A percentile compares a stretch with the other conserved stretches of the same genome.
Evolutionary conservation across 2,888 invertebrate genomes (phyloP).

Genomic region (Dichetophora obliterata): DNA sequence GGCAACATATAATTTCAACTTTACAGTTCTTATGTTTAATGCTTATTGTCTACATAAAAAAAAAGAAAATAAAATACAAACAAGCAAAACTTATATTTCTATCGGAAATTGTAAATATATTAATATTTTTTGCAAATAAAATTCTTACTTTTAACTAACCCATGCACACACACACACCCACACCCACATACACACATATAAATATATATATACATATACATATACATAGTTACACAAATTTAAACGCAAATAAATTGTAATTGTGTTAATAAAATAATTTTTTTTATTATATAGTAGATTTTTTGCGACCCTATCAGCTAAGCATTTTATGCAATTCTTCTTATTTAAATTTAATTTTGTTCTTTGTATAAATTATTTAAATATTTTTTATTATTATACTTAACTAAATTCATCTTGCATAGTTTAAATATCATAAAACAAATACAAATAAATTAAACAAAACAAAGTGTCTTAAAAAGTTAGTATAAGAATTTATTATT

Average conservation of each 20-base stretch:
- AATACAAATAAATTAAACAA: constrained; percentile 50
- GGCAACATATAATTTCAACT: constrained; percentile 10
- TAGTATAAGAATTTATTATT: constrained; percentile 59
- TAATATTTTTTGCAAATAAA: constrained; percentile 20
- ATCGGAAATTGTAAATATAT: constrained; percentile 22
- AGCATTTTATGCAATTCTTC: constrained; percentile 16
- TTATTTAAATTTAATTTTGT: constrained; percentile 23
- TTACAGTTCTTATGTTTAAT: neutral
- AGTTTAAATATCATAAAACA: constrained; percentile 27
- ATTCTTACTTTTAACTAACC: neutral
- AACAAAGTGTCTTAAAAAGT: constrained; percentile 67
- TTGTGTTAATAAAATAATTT: constrained; percentile 30
- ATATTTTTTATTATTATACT: constrained; percentile 22
- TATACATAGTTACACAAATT: neutral
- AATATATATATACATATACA: neutral
- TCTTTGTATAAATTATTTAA: constrained; percentile 37
- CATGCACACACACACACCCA: neutral
- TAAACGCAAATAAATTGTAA: constrained; percentile 11
- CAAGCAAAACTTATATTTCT: neutral
- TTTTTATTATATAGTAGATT: constrained; percentile 23
- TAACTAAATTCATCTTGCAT: constrained; percentile 26
- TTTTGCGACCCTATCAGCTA: neutral
- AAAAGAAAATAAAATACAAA: neutral
- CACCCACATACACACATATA: neutral
- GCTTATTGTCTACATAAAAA: constrained; percentile 16